Conservation (phyloP, 2,113 vertebrate species). For the Coreoperca whiteheadi region DNA sequence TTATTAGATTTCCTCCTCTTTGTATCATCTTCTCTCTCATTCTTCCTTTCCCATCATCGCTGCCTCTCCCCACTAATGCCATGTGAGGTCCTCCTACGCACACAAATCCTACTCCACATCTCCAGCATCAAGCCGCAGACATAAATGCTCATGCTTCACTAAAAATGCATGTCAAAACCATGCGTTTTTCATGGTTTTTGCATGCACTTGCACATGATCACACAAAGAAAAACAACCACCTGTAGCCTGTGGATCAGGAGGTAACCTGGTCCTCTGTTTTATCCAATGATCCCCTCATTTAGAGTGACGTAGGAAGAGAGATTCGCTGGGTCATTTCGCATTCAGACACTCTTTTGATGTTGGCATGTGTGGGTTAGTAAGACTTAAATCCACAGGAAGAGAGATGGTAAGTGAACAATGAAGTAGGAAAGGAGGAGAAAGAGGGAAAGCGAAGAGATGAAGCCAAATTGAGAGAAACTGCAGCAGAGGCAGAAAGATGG, state of each 20-base stretch:
- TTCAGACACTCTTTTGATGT: conserved; percentile 47
- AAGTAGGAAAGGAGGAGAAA: conserved; percentile 3
- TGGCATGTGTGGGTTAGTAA: conserved; percentile 19
- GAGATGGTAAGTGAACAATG: not conserved
- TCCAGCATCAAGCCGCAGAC: conserved; percentile 56
- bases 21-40: conserved; percentile 10
- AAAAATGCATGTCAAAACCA: not conserved
- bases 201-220: not conserved
- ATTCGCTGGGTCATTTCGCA: conserved; percentile 28
- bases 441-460: not conserved
- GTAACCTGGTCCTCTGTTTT: conserved; percentile 12
- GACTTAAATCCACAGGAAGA: not conserved
- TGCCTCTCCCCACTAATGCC: conserved; percentile 70
- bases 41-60: conserved; percentile 35
- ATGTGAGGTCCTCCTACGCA: conserved; percentile 80
- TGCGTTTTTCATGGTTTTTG: not conserved
- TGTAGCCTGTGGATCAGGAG: conserved; percentile 58
- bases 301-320: conserved; percentile 50
- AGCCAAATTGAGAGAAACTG: conserved; percentile 50
- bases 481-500: conserved; percentile 48
- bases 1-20: conserved; percentile 34
- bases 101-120: conserved; percentile 67
- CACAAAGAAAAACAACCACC: conserved; percentile 44
- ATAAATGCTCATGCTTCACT: conserved; percentile 9
- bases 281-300: conserved; percentile 16